A percentile compares a stretch with the other conserved stretches of the same genome.
Conservation (phyloP, 1,140 invertebrate genomes). For the Drosophila tani region DNA sequence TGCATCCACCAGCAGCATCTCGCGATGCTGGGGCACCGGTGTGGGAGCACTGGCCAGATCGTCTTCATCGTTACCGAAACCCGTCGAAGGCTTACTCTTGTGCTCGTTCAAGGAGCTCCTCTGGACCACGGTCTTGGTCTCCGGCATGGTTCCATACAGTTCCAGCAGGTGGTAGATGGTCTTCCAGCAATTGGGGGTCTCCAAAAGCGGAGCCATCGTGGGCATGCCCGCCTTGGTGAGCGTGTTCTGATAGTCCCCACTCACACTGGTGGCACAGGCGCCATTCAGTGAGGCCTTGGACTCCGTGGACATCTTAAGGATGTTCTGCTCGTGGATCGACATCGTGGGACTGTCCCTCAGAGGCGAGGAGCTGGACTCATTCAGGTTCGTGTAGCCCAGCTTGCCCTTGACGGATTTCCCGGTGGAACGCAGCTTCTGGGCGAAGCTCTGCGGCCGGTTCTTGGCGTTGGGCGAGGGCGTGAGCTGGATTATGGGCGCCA, state of each 20-base stretch:
- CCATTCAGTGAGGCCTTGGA: constrained; percentile 82
- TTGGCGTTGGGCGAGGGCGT: constrained; percentile 89
- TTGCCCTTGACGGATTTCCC: constrained; percentile 92
- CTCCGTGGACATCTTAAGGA: constrained; percentile 79
- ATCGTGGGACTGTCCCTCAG: constrained; percentile 88
- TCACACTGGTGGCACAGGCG: constrained; percentile 75
- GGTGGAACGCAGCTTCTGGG: constrained; percentile 93
- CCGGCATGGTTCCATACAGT: constrained; percentile 96
- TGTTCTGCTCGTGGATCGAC: constrained; percentile 87
- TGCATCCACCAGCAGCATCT: constrained; percentile 64
- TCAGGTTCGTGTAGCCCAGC: constrained; percentile 86
- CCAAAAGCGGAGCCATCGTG: constrained; percentile 59
- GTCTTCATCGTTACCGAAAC: constrained; percentile 85
- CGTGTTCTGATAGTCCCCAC: constrained; percentile 78
- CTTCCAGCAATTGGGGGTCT: constrained; percentile 95
- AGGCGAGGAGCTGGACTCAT: constrained; percentile 88
- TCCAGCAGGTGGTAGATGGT: constrained; percentile 97
- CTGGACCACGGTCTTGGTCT: constrained; percentile 93
- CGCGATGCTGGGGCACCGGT: constrained; percentile 85
- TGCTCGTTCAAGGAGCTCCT: constrained; percentile 72
- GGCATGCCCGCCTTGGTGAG: constrained; percentile 71
- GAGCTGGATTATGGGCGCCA: constrained; percentile 76
- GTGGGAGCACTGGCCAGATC: constrained; percentile 86
- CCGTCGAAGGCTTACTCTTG: constrained; percentile 46
- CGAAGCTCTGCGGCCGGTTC: constrained; percentile 93